Evolutionary conservation across 2,113 vertebrate species (phyloP), one percentile per base, ranked within the genome.

Genomic region (Crotophaga sulcirostris): DNA sequence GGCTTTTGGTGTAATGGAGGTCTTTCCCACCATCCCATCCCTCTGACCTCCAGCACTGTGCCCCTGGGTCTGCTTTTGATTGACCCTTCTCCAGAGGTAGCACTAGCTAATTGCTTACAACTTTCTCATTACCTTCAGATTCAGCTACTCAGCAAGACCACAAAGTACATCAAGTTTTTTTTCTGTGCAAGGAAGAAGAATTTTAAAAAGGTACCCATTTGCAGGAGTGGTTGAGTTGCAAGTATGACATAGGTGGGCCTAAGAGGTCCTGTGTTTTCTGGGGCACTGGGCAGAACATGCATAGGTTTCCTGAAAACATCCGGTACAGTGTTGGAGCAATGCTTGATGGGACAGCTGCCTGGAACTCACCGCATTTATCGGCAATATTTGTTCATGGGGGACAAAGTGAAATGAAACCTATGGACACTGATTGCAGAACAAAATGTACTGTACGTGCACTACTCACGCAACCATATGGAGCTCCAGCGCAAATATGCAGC

Each of bases 381-480:
- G 52, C 86, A 97, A 7, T 51, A 33, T 3, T 45, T 26, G 64
- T 58, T 84, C 25, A 16, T 12, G 47, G 1, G 3, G 83, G 56
- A 34, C 29, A 29, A 1, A 54, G 25, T 11, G 51, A 86, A 93
- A 70, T 2, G 4, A 54, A 84, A 67, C 36, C 31, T 40, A 29
- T 36, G 45, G 73, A 58, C 80, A 33, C 34, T 1, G 47, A 81
- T 51, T 95, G 91, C 89, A 93, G 94, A 87, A 96, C 84, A 95
- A 6, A 84, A 69, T 0, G 89, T 92, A 75, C 94, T 15, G 31
- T 78, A 74, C 31, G 0, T 55, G 45, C 33, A 7, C 74, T 45
- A 4, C 49, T 84, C 87, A 49, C 3, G 20, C 66, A 94, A 66
- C 60, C n/a, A 0, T 25, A 18, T 2, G 0, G 60, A 89, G 44